phyloP scores from a whole-genome alignment of 1,140 invertebrate genomes.

The Eriosoma lanigerum region DNA sequence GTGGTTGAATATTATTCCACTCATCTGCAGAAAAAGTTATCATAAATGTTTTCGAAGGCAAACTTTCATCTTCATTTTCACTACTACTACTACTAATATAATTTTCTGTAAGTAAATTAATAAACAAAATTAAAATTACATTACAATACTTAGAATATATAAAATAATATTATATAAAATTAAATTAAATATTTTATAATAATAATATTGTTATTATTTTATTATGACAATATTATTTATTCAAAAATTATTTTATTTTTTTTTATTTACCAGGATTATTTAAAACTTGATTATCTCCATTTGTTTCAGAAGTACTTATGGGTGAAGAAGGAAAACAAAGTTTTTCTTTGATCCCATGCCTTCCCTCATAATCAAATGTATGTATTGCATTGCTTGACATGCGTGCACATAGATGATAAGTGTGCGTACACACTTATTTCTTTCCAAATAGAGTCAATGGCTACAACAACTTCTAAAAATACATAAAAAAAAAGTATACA shows the following conservation, averaged over 20 bases:
- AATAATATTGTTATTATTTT: too few relatives aligned
- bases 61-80: background rate
- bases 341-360: background rate
- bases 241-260: too few relatives aligned
- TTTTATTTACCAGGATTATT: background rate
- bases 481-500: too few relatives aligned
- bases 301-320: background rate
- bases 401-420: background rate
- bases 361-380: background rate
- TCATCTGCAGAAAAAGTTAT: background rate
- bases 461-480: background rate
- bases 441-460: background rate
- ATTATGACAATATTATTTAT: too few relatives aligned
- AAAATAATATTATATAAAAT: background rate
- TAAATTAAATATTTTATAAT: too few relatives aligned
- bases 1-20: conserved; percentile 2
- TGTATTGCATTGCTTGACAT: background rate
- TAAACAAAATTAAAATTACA: background rate
- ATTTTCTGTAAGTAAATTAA: background rate
- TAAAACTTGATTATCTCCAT: background rate
- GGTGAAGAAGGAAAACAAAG: background rate
- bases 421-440: background rate
- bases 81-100: background rate
- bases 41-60: background rate
- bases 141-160: background rate